Percentiles rank a stretch among this genome's conserved stretches.
phyloP scores from a whole-genome alignment of 2,888 invertebrate genomes.

The Harpagoxenus sublaevis region DNA sequence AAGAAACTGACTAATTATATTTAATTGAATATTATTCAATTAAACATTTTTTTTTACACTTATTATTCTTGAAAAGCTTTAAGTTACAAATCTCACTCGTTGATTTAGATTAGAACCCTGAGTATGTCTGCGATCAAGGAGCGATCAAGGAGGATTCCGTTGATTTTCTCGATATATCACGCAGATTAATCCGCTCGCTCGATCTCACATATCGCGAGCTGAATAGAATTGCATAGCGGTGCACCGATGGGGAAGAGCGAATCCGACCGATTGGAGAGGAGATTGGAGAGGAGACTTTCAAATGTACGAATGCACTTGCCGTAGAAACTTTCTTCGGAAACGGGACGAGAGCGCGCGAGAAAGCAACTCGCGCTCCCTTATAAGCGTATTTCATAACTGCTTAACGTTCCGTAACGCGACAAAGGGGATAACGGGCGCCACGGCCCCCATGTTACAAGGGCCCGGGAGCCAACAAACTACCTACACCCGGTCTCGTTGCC shows the following conservation, averaged over 20 bases:
- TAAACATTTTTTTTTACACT: neutral
- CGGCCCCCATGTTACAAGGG: conserved; percentile 29
- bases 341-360: conserved; percentile 80
- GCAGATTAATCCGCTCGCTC: conserved; percentile 16
- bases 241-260: conserved; percentile 2
- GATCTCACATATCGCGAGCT: conserved; percentile 60
- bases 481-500: conserved; percentile 18
- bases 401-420: conserved; percentile 84
- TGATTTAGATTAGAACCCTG: neutral
- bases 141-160: neutral
- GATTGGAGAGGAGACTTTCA: conserved; percentile 79
- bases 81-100: neutral
- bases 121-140: neutral
- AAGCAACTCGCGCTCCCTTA: conserved; percentile 80
- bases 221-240: conserved; percentile 75
- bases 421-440: conserved; percentile 38
- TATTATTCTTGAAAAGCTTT: neutral
- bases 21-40: neutral
- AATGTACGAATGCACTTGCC: conserved; percentile 83
- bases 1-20: neutral
- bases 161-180: neutral
- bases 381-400: conserved; percentile 85
- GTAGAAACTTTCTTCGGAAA: conserved; percentile 84
- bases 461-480: conserved; percentile 6
- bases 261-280: conserved; percentile 35